phyloP scores from a whole-genome alignment of 2,113 vertebrate species.

The Ceyx margarethae region DNA sequence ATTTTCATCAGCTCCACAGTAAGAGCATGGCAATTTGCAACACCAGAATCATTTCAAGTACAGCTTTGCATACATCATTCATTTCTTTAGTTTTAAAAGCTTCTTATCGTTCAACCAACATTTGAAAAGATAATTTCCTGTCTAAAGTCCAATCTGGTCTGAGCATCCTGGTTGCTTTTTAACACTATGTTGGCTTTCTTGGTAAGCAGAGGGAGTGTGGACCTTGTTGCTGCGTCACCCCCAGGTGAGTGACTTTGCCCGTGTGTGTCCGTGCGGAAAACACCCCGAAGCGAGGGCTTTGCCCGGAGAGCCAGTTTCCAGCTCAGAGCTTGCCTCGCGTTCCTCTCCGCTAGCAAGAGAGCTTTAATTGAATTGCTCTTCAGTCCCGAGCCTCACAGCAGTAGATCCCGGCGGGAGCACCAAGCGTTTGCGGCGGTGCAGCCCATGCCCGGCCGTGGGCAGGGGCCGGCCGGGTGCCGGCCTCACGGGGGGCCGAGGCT shows the following conservation, averaged over 20 bases:
- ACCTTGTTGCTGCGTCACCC: slow-evolving; percentile 2
- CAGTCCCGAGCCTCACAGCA: background rate
- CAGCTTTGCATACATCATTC: slow-evolving; percentile 69
- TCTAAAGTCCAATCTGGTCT: slow-evolving; percentile 60
- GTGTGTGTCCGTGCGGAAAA: background rate
- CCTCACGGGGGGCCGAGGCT: background rate
- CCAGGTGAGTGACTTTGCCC: slow-evolving; percentile 25
- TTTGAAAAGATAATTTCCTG: slow-evolving; percentile 66
- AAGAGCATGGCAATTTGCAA: slow-evolving; percentile 79
- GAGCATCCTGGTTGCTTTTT: slow-evolving; percentile 54
- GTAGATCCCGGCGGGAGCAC: background rate
- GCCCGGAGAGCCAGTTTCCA: background rate
- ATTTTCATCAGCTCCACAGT: slow-evolving; percentile 79
- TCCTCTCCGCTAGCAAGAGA: background rate
- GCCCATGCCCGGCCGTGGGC: background rate
- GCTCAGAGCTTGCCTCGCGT: background rate
- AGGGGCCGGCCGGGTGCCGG: accelerated
- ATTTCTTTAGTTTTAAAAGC: slow-evolving; percentile 76
- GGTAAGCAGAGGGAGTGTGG: slow-evolving; percentile 30
- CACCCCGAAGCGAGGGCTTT: background rate
- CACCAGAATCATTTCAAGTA: slow-evolving; percentile 79
- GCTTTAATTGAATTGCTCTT: background rate
- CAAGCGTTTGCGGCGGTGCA: accelerated
- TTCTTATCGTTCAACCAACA: slow-evolving; percentile 68
- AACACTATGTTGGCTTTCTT: slow-evolving; percentile 53